These are phyloP conservation scores for Phaethornis superciliosus DNA, from an alignment of 2,113 vertebrate species.

Conservation along the genomic window DNA sequence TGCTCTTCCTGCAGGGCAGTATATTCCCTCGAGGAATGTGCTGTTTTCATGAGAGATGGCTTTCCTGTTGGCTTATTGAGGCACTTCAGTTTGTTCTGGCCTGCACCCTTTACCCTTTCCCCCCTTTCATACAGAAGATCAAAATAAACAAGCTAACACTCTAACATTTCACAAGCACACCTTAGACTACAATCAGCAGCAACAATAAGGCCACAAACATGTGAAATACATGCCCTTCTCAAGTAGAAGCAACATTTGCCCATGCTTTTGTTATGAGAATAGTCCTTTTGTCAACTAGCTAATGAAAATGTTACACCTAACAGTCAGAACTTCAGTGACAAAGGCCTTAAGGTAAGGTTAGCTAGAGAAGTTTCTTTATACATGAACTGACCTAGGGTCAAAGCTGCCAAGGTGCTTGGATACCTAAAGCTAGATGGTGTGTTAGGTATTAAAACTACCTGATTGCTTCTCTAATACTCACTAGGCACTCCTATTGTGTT, in stretches of 20 bases:
- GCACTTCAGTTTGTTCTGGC: background rate
- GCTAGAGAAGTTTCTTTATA: background rate
- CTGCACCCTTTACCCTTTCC: background rate
- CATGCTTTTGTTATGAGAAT: background rate
- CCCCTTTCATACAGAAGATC: background rate
- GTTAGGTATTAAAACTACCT: background rate
- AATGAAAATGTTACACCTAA: constrained; percentile 19
- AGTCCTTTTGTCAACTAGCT: background rate
- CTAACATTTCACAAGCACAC: background rate
- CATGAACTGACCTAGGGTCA: background rate
- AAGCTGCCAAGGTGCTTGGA: background rate
- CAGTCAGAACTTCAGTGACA: background rate
- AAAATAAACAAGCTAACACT: background rate
- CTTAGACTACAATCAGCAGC: background rate
- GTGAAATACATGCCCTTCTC: background rate
- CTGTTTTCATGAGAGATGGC: background rate
- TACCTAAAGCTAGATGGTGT: background rate
- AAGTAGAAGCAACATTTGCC: background rate
- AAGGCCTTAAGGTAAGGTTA: background rate
- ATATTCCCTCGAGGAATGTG: background rate
- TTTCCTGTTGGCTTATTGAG: background rate
- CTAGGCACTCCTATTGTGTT: background rate
- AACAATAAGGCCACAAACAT: background rate
- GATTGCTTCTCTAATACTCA: background rate
- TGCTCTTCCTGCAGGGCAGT: background rate